phyloP scores from a whole-genome alignment of 2,797 vertebrate species.

The Nothura maculosa region DNA sequence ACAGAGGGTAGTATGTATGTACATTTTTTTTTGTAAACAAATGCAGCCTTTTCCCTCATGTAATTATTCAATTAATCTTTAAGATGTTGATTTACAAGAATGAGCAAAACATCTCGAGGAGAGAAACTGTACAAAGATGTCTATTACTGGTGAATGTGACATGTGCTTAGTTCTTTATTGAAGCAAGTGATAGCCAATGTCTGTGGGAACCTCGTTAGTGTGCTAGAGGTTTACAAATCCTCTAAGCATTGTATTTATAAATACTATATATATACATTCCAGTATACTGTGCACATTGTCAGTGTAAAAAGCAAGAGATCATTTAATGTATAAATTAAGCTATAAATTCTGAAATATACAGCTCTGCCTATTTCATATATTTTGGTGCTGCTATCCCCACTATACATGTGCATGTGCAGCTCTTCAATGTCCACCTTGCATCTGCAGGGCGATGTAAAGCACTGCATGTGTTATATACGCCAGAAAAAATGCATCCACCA shows the following conservation, averaged over 20 bases:
- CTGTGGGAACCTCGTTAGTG: neutral
- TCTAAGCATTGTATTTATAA: neutral
- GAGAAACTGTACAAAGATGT: neutral
- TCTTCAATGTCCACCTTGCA: neutral
- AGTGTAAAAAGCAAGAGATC: neutral
- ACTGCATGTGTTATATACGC: neutral
- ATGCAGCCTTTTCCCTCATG: neutral
- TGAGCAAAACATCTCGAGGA: neutral
- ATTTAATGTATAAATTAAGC: neutral
- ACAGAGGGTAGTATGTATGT: neutral
- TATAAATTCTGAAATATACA: neutral
- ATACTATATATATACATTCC: too few relatives aligned
- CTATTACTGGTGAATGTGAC: neutral
- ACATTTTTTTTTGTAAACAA: neutral
- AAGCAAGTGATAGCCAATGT: neutral
- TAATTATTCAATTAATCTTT: neutral
- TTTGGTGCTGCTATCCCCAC: neutral
- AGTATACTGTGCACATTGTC: fast-evolving
- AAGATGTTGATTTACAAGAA: neutral
- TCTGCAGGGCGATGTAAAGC: neutral
- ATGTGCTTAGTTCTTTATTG: neutral
- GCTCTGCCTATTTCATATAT: too few relatives aligned
- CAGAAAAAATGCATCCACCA: constrained; percentile 13
- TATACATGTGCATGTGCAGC: neutral
- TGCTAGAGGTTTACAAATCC: neutral